Percentiles rank a stretch among this genome's conserved stretches.
These are phyloP conservation scores for Athene cunicularia DNA, from an alignment of 2,113 vertebrate genomes.

Conservation along the genomic window DNA sequence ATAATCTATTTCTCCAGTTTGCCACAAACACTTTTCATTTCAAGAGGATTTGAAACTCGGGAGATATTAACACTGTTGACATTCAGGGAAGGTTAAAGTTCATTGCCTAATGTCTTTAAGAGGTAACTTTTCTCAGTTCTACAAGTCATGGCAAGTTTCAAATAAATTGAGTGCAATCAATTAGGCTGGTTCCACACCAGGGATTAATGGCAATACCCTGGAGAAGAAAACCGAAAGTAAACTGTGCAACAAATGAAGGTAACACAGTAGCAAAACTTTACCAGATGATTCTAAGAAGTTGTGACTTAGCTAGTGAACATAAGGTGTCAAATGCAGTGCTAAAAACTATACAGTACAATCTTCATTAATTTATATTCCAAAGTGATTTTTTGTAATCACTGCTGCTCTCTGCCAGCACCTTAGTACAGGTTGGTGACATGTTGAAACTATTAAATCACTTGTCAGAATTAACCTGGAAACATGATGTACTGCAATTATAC, in stretches of 20 bases:
- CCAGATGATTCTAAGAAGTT: background rate
- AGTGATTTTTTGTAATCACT: background rate
- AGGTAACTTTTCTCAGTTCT: background rate
- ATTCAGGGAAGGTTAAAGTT: background rate
- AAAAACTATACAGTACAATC: background rate
- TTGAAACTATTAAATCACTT: background rate
- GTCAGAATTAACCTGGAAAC: background rate
- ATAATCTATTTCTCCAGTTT: background rate
- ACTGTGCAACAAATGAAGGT: background rate
- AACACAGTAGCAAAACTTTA: background rate
- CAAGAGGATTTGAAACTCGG: background rate
- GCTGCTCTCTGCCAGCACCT: background rate
- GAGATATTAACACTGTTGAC: background rate
- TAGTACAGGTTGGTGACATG: background rate
- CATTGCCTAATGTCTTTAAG: background rate
- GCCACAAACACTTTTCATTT: background rate
- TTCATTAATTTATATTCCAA: background rate
- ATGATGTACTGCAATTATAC: background rate
- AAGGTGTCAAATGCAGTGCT: background rate
- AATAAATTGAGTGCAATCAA: background rate
- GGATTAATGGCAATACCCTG: background rate
- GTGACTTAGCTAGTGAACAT: background rate
- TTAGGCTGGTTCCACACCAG: background rate
- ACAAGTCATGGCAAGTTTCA: background rate
- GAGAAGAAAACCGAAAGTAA: background rate